Evolutionary conservation across 1,140 invertebrate genomes (phyloP), one percentile per base, ranked within the genome.

Genomic region (Brachionus plicatilis): DNA sequence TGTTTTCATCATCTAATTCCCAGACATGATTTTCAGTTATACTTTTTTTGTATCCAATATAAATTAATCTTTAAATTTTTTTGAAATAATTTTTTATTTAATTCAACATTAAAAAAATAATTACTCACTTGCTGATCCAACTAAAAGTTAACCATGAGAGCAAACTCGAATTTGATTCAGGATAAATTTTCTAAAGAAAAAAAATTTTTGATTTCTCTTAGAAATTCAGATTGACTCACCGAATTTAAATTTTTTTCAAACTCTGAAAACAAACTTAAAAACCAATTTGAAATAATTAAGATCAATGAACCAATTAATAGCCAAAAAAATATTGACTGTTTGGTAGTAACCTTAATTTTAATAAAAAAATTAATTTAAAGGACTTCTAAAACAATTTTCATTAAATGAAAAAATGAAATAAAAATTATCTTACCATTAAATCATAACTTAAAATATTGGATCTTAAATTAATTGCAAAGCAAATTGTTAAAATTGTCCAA

Each of bases 151-250:
- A 8, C 72, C 72, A 50, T 50, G 72, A 50, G 3, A 76, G 20
- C 8, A 50, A 47, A 50, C 24, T 50, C n/a, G 17, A 24, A 33
- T 76, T 50, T 11, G 41, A 4, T 5, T 76, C 72, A 11, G 72
- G 72, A 76, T 50, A 76, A 12, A 27, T 37, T 53, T 50, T 47
- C 72, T 76, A 50, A 20, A 50, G n/a, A n/a, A 76, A 50, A 76
- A 27, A 37, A 45, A 72, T 24, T 41, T 75, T 43, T 20, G 37
- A 75, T 37, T 37, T 7, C 0, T 37, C 6, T 37, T 37, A 5
- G 0, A 37, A 37, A 6, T 37, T 37, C 7, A 37, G 6, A 7
- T 7, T 37, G 41, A 76, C 20, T 76, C 50, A 76, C 41, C 27
- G 17, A 27, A 50, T 29, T 11, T 0, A 76, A 27, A 11, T 33